These are phyloP conservation scores for Drosophila prolongata DNA, from an alignment of 2,888 invertebrate species.

Conservation along the genomic window DNA sequence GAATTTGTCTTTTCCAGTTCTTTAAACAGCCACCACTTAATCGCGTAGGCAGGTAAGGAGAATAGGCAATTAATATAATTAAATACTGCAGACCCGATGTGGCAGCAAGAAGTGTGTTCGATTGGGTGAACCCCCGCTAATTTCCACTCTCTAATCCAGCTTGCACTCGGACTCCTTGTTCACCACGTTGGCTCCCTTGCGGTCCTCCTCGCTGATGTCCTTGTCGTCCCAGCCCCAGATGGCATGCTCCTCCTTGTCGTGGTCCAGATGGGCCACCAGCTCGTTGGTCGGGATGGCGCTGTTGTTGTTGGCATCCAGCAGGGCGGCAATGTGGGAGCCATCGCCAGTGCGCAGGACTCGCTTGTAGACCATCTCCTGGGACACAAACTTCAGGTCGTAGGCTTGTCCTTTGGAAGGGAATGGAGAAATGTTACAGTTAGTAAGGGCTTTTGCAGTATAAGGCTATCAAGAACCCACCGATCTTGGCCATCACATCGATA, in stretches of 20 bases:
- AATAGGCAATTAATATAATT: conserved; percentile 60
- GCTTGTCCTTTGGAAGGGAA: conserved; percentile 88
- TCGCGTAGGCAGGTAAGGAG: conserved; percentile 26
- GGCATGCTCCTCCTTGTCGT: conserved; percentile 85
- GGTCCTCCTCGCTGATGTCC: conserved; percentile 90
- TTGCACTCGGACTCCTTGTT: conserved; percentile 67
- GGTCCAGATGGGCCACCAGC: conserved; percentile 75
- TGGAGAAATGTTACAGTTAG: background rate
- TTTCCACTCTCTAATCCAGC: conserved; percentile 67
- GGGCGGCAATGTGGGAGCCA: conserved; percentile 85
- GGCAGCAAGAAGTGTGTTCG: conserved; percentile 47
- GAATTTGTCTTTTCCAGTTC: conserved; percentile 1
- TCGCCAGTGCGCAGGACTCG: conserved; percentile 91
- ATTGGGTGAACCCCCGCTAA: conserved; percentile 27
- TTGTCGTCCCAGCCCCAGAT: conserved; percentile 94
- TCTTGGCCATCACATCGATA: conserved; percentile 88
- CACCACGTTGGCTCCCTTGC: conserved; percentile 84
- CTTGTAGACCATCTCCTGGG: conserved; percentile 88
- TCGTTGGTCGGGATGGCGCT: conserved; percentile 70
- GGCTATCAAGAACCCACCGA: conserved; percentile 85
- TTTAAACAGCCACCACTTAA: conserved; percentile 68
- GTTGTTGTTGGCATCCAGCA: conserved; percentile 75
- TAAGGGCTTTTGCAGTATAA: fast-evolving
- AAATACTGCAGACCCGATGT: conserved; percentile 70
- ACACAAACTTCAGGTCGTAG: conserved; percentile 93